Evolutionary conservation across 1,140 invertebrate genomes (phyloP).

Genomic region (Dinothrombium tinctorium): DNA sequence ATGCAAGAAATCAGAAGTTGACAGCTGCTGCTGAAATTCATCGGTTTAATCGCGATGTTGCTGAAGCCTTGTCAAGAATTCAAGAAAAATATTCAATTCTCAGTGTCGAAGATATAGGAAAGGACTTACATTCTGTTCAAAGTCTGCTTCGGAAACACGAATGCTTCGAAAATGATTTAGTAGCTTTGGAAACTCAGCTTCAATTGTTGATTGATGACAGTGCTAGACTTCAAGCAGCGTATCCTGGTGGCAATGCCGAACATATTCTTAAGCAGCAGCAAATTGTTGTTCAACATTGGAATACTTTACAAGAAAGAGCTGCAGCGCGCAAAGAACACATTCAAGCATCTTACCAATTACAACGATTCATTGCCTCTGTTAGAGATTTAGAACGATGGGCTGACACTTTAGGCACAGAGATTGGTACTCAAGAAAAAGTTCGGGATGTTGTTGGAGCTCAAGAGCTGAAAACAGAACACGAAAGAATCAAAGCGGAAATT

Average conservation of each 20-base stretch:
- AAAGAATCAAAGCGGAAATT: conserved; percentile 74
- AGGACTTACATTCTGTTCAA: conserved; percentile 65
- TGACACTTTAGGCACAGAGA: conserved; percentile 43
- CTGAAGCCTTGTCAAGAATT: too few species aligned
- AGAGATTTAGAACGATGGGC: conserved; percentile 75
- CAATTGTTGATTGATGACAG: conserved; percentile 73
- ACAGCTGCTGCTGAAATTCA: too few species aligned
- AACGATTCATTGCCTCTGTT: conserved; percentile 56
- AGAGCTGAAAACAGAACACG: conserved; percentile 61
- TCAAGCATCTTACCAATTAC: conserved; percentile 63
- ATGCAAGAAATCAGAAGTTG: too few species aligned
- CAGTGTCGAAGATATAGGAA: conserved; percentile 47
- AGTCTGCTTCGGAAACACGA: conserved; percentile 64
- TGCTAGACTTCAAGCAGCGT: conserved; percentile 52
- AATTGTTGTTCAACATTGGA: conserved; percentile 65
- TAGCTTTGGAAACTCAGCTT: conserved; percentile 61
- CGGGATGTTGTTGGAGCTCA: conserved; percentile 66
- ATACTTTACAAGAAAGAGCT: conserved; percentile 52
- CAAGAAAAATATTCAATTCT: too few species aligned
- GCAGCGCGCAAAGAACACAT: conserved; percentile 50
- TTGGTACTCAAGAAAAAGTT: conserved; percentile 55
- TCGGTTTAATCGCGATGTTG: too few species aligned
- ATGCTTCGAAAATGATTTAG: conserved; percentile 78
- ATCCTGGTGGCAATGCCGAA: conserved; percentile 73
- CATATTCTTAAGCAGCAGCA: conserved; percentile 62